Evolutionary conservation across 2,113 vertebrate genomes (phyloP).

Genomic region (Petrocephalus zakoni): DNA sequence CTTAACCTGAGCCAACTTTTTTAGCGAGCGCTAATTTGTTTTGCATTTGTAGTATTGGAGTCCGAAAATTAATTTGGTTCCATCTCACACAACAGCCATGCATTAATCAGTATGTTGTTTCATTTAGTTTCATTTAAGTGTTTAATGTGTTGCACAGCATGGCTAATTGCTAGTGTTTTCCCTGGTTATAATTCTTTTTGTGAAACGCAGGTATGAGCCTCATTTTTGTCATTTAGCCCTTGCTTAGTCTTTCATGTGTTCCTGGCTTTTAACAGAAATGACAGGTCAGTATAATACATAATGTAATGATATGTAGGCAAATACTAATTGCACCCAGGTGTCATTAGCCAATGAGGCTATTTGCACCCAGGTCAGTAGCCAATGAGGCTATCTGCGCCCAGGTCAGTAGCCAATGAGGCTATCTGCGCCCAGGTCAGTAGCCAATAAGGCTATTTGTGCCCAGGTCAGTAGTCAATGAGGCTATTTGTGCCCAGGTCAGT

Average conservation of each 20-base stretch:
- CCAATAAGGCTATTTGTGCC: not conserved
- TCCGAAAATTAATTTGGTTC: not conserved
- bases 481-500: not conserved
- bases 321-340: not conserved
- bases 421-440: not conserved
- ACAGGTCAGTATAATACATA: not conserved
- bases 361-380: no score
- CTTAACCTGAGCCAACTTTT: not conserved
- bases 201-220: not conserved
- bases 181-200: not conserved
- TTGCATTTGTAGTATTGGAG: not conserved
- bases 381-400: no score
- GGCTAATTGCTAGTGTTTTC: not conserved
- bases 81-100: not conserved
- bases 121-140: not conserved
- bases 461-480: no score
- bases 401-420: no score
- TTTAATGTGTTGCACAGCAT: not conserved
- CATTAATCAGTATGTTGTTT: not conserved
- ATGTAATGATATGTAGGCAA: not conserved
- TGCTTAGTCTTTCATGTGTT: not conserved
- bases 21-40: not conserved
- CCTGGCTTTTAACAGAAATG: not conserved
- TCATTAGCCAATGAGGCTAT: not conserved
- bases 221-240: not conserved